Evolutionary conservation across 2,113 vertebrate species (phyloP).

Genomic region (Hiodon tergisus): DNA sequence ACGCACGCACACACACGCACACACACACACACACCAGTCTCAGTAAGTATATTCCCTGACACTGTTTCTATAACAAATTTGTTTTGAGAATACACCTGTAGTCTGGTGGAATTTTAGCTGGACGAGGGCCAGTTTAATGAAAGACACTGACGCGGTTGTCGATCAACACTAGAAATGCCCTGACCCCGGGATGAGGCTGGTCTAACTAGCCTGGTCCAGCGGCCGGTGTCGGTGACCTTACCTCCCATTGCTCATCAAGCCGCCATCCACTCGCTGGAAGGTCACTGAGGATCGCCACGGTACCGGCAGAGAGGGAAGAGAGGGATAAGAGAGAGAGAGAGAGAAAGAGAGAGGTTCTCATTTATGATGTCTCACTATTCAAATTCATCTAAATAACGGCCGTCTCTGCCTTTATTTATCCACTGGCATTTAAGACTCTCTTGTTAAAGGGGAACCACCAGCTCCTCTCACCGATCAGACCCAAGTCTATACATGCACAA

Average conservation of each 20-base stretch:
- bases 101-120: background rate
- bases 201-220: background rate
- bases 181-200: background rate
- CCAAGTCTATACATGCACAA: too few relatives aligned
- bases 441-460: too few relatives aligned
- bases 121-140: background rate
- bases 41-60: background rate
- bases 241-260: conserved; percentile 98
- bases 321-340: conserved; percentile 26
- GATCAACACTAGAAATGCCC: background rate
- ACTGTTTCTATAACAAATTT: too few relatives aligned
- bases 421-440: too few relatives aligned
- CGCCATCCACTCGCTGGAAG: conserved; percentile 96
- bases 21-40: background rate
- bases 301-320: conserved; percentile 1
- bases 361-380: background rate
- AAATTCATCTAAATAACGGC: background rate
- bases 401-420: too few relatives aligned
- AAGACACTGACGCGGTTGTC: background rate
- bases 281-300: conserved; percentile 70
- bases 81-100: too few relatives aligned
- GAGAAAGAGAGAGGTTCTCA: conserved; percentile 34
- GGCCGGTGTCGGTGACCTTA: conserved; percentile 53
- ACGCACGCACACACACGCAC: conserved; percentile 13
- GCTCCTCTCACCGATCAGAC: too few relatives aligned